Conservation (phyloP, 35 echinoderm and acorn worm genomes). For the Ptychodera flava region DNA sequence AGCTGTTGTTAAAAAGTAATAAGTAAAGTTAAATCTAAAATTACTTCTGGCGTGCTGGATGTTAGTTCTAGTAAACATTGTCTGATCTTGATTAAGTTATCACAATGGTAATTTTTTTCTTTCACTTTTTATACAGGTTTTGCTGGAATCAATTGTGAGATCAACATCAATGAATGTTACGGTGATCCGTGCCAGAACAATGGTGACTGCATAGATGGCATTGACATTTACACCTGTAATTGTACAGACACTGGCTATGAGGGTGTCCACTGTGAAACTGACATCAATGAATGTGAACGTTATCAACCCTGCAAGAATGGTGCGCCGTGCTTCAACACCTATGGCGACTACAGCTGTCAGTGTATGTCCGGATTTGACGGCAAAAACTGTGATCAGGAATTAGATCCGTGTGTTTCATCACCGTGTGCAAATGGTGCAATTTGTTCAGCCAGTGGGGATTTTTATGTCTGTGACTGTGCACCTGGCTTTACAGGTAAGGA, state of each 20-base stretch:
- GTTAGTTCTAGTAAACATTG: too few species aligned
- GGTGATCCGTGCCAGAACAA: conserved; percentile 45
- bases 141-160: conserved; percentile 8
- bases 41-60: too few species aligned
- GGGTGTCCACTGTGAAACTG: conserved; percentile 24
- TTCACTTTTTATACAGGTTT: too few species aligned
- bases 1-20: too few species aligned
- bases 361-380: conserved; percentile 14
- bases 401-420: not conserved
- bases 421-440: not conserved
- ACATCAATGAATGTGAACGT: conserved; percentile 60
- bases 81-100: too few species aligned
- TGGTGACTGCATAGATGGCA: conserved; percentile 46
- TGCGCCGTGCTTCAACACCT: conserved; percentile 3
- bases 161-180: conserved; percentile 60
- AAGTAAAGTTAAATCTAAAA: too few species aligned
- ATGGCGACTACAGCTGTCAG: not conserved
- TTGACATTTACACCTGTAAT: conserved; percentile 37
- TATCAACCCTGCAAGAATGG: conserved; percentile 53
- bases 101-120: too few species aligned
- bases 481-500: not conserved
- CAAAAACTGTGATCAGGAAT: conserved; percentile 19
- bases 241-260: conserved; percentile 39
- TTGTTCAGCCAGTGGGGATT: not conserved
- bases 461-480: not conserved